Percentiles rank a stretch among this genome's conserved stretches.
These are phyloP conservation scores for Noctua janthe DNA, from an alignment of 2,888 invertebrate species.

Conservation along the genomic window DNA sequence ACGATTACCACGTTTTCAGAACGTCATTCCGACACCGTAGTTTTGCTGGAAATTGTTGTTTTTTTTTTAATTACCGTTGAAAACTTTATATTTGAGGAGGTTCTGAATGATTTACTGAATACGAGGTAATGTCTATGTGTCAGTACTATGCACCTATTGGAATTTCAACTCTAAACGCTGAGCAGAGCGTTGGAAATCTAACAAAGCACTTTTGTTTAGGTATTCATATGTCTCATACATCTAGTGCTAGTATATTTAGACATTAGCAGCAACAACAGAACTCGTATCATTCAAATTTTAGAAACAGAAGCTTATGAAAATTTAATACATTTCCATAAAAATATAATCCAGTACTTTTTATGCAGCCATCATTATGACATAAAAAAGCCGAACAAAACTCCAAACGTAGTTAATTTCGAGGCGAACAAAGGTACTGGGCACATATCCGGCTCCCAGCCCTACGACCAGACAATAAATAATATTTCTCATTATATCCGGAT, in stretches of 20 bases:
- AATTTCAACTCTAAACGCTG: not conserved
- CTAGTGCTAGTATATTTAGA: not conserved
- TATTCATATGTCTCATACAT: not conserved
- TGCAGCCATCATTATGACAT: slow-evolving; percentile 17
- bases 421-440: slow-evolving; percentile 39
- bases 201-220: not conserved
- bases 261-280: not conserved
- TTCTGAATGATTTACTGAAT: too few relatives aligned
- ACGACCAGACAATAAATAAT: slow-evolving; percentile 81
- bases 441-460: slow-evolving; percentile 52
- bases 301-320: slow-evolving; percentile 10
- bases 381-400: slow-evolving; percentile 36
- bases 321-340: slow-evolving; percentile 24
- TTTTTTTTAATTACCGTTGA: too few relatives aligned
- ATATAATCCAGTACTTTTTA: slow-evolving; percentile 26
- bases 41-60: not conserved
- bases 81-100: too few relatives aligned
- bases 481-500: slow-evolving; percentile 82
- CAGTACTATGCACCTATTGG: not conserved
- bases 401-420: slow-evolving; percentile 32
- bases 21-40: too few relatives aligned
- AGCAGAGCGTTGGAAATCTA: not conserved
- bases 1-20: too few relatives aligned
- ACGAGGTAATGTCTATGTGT: not conserved
- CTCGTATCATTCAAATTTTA: not conserved